Conservation (phyloP, 2,113 vertebrate species). For the Tragelaphus imberbis region DNA sequence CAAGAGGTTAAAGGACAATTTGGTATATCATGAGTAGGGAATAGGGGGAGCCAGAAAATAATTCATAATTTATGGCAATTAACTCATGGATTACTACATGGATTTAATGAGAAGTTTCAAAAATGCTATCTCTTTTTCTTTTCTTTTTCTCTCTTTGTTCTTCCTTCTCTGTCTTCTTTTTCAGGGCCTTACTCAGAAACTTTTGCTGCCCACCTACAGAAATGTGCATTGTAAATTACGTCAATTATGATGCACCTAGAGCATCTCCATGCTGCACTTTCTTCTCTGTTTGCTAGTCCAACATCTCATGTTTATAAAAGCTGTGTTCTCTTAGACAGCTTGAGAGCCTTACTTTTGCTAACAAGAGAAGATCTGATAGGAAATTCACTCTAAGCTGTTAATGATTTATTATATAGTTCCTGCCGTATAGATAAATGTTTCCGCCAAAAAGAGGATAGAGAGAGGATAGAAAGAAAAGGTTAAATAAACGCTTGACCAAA, state of each 20-base stretch:
- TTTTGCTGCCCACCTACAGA: background rate
- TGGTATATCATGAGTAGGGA: background rate
- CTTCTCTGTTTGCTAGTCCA: background rate
- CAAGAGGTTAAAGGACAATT: background rate
- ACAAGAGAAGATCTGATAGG: background rate
- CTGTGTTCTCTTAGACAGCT: background rate
- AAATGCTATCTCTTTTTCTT: background rate
- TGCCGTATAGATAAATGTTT: background rate
- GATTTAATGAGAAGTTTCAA: background rate
- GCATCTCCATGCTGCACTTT: background rate
- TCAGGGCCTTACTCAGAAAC: background rate
- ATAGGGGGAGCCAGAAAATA: background rate
- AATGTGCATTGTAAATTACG: background rate
- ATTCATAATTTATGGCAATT: background rate
- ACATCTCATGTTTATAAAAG: background rate
- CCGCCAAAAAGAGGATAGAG: background rate
- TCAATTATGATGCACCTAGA: background rate
- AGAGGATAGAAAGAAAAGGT: background rate
- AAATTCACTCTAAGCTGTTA: background rate
- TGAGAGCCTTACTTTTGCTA: background rate
- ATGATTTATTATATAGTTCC: background rate
- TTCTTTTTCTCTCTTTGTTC: background rate
- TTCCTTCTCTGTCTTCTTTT: background rate
- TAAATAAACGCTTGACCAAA: slow-evolving; percentile 5
- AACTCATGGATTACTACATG: background rate